A percentile compares a stretch with the other conserved stretches of the same genome.
Evolutionary conservation across 2,797 vertebrate species (phyloP).

Genomic region (Apogon hyalosoma): DNA sequence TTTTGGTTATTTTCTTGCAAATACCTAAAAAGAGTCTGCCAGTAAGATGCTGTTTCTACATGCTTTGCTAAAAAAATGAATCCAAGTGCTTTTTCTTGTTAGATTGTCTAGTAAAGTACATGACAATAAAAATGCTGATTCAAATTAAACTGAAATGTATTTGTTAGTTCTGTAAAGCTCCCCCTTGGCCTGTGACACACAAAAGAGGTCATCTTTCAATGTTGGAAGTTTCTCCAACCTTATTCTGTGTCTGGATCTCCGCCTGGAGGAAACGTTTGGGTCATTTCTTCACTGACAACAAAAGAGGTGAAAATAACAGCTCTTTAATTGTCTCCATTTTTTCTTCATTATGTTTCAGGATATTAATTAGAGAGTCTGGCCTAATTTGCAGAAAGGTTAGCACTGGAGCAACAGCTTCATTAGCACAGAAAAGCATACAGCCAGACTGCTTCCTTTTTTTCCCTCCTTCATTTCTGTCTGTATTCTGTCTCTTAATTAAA

Average conservation of each 20-base stretch:
- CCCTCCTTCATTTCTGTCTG: slow-evolving; percentile 3
- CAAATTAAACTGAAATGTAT: too few relatives aligned
- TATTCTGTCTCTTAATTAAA: slow-evolving; percentile 49
- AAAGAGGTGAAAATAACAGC: slow-evolving; percentile 39
- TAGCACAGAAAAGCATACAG: slow-evolving; percentile 47
- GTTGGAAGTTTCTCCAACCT: slow-evolving; percentile 1
- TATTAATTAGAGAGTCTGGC: slow-evolving; percentile 64
- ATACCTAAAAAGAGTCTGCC: too few relatives aligned
- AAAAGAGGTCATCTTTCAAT: not conserved
- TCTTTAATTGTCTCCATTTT: slow-evolving; percentile 54
- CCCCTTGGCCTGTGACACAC: too few relatives aligned
- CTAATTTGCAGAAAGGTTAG: slow-evolving; percentile 60
- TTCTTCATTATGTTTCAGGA: slow-evolving; percentile 43
- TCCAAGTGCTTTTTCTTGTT: too few relatives aligned
- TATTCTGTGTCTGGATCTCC: slow-evolving; percentile 24
- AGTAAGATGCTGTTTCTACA: too few relatives aligned
- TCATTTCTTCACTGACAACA: slow-evolving; percentile 33
- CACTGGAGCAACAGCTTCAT: slow-evolving; percentile 54
- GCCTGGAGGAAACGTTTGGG: slow-evolving; percentile 2
- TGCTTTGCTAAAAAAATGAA: too few relatives aligned
- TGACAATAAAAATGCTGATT: too few relatives aligned
- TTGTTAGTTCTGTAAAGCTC: too few relatives aligned
- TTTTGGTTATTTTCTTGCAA: too few relatives aligned
- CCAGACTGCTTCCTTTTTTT: slow-evolving; percentile 14
- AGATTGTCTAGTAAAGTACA: too few relatives aligned